Evolutionary conservation across 2,888 invertebrate genomes (phyloP), one percentile per base, ranked within the genome.

Genomic region (Strigamia transsilvanica): DNA sequence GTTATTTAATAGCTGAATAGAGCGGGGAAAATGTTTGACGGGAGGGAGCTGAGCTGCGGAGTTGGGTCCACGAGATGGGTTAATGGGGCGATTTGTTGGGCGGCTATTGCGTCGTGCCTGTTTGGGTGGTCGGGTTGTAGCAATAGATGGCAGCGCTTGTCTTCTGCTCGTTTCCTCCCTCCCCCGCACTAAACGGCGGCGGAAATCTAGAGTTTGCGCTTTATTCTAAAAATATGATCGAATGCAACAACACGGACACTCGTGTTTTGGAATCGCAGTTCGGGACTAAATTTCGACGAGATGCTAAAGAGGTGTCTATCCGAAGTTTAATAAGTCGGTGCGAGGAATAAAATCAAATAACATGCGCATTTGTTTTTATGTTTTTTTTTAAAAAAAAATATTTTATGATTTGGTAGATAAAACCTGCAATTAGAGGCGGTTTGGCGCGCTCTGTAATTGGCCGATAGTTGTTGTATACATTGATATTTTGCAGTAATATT

Each of bases 401-500:
- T 41, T 41, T 41, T 56, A n/a, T 61, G 10, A 3, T 15, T 61
- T 10, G 10, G 18, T 9, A 15, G 10, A n/a, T 18, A 10, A n/a
- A 61, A 61, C 61, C 61, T 61, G 23, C 21, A 21, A 61, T 61
- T 61, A 18, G 61, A 61, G 61, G 61, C 21, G n/a, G 61, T 61
- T 61, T 61, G 3, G 51, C 34, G 51, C 51, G 9, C 61, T 61
- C 18, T 61, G 61, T 61, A 61, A 61, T 61, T 61, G 61, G 3
- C 21, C 10, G 21, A 51, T 51, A n/a, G 51, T 4, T 4, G 3
- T 51, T n/a, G 10, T 12, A 51, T 51, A n/a, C 51, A 51, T 51
- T 51, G 51, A 51, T 51, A 51, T 51, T 51, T 51, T 51, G 51
- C 13, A 51, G 51, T 51, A 51, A 51, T 51, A 51, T 51, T 51